These are phyloP conservation scores for Drosophila recens DNA, from an alignment of 2,888 invertebrate genomes.

Conservation along the genomic window DNA sequence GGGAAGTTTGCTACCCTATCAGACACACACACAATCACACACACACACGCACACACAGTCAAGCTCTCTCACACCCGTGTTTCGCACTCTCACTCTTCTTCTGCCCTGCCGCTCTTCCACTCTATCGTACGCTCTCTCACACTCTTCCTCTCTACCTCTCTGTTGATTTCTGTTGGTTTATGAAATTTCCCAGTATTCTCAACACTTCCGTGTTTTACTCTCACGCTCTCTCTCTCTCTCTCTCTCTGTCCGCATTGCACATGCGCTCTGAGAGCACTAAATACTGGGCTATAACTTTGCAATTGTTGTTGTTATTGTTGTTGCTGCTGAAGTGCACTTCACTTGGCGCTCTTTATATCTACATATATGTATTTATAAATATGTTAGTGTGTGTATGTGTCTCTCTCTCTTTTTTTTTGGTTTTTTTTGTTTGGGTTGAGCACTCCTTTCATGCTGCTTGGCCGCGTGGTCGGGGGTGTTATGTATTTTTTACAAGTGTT, in stretches of 20 bases:
- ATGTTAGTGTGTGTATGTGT: neutral
- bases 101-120: constrained; percentile 3
- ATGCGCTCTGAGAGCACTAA: constrained; percentile 57
- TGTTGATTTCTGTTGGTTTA: constrained; percentile 36
- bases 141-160: constrained; percentile 5
- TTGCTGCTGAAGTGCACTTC: constrained; percentile 69
- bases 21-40: constrained; percentile 31
- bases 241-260: constrained; percentile 45
- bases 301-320: too few relatives aligned
- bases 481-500: constrained; percentile 80
- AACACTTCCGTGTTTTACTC: constrained; percentile 63
- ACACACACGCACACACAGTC: neutral
- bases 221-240: constrained; percentile 4
- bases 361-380: constrained; percentile 4
- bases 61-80: constrained; percentile 27
- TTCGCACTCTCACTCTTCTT: constrained; percentile 1
- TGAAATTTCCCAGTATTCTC: constrained; percentile 75
- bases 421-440: constrained; percentile 52
- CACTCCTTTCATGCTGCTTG: constrained; percentile 56
- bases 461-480: constrained; percentile 71
- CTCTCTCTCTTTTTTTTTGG: constrained; percentile 34
- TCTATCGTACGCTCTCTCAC: neutral
- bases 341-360: constrained; percentile 53
- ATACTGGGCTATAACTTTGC: constrained; percentile 64
- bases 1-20: constrained; percentile 77